These are phyloP conservation scores for Catocala nupta DNA, from an alignment of 2,888 invertebrate species.

Conservation along the genomic window DNA sequence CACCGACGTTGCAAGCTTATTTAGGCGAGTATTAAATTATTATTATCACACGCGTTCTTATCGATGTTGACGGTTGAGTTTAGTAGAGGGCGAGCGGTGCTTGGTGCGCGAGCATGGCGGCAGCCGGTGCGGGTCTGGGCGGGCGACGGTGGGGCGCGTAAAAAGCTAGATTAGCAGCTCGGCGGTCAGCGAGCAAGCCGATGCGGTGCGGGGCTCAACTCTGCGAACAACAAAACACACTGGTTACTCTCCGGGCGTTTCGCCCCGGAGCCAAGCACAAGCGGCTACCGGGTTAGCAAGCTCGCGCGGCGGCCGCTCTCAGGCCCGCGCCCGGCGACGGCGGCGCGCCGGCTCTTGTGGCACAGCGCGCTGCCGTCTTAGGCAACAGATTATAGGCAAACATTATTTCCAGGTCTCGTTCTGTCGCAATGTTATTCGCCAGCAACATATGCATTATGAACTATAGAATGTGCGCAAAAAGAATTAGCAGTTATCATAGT, in stretches of 20 bases:
- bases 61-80: slow-evolving; percentile 85
- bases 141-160: slow-evolving; percentile 84
- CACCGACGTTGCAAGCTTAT: slow-evolving; percentile 87
- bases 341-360: slow-evolving; percentile 25
- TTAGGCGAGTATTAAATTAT: slow-evolving; percentile 84
- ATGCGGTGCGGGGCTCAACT: slow-evolving; percentile 86
- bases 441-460: slow-evolving; percentile 63
- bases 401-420: slow-evolving; percentile 56
- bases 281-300: slow-evolving; percentile 87
- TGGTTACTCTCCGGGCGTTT: slow-evolving; percentile 83
- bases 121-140: slow-evolving; percentile 81
- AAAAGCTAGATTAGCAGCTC: slow-evolving; percentile 87
- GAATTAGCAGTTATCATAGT: slow-evolving; percentile 63
- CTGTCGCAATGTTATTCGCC: slow-evolving; percentile 68
- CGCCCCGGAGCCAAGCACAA: slow-evolving; percentile 85
- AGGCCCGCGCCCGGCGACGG: slow-evolving; percentile 64
- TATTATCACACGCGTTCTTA: slow-evolving; percentile 86
- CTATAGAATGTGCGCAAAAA: slow-evolving; percentile 64
- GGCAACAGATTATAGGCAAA: slow-evolving; percentile 66
- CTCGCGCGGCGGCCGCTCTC: slow-evolving; percentile 73
- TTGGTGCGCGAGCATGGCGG: slow-evolving; percentile 85
- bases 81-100: slow-evolving; percentile 86
- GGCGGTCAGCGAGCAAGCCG: slow-evolving; percentile 87
- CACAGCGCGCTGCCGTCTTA: slow-evolving; percentile 35
- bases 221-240: slow-evolving; percentile 88